Percentiles rank a stretch among this genome's conserved stretches.
phyloP scores from a whole-genome alignment of 2,797 vertebrate genomes.

The Pipistrellus kuhlii region DNA sequence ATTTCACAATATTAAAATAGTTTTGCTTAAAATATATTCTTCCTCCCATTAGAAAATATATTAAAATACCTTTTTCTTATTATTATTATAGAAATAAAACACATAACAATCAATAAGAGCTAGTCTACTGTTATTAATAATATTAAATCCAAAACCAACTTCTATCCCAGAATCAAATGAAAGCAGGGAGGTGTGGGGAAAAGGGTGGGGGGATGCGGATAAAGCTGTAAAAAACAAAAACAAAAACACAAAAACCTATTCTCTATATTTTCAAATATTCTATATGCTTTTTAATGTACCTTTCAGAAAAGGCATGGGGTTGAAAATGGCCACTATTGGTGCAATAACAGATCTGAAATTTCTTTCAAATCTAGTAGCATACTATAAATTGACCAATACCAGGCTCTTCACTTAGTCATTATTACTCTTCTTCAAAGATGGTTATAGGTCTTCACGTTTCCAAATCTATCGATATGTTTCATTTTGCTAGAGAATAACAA shows the following conservation, averaged over 20 bases:
- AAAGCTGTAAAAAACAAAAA: neutral
- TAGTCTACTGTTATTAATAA: neutral
- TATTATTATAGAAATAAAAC: constrained; percentile 35
- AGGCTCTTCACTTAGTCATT: neutral
- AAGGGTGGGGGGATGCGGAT: neutral
- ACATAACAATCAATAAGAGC: neutral
- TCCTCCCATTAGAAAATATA: neutral
- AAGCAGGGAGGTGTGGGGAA: constrained; percentile 29
- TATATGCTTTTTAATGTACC: neutral
- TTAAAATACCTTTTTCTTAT: neutral
- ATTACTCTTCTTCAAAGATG: neutral
- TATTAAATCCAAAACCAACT: constrained; percentile 1
- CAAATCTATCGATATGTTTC: neutral
- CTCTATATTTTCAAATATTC: constrained; percentile 37
- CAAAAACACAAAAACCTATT: neutral
- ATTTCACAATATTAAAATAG: constrained; percentile 25
- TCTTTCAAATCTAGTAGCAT: constrained; percentile 23
- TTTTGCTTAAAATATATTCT: constrained; percentile 56
- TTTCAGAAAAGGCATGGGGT: constrained; percentile 22
- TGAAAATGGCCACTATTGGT: neutral
- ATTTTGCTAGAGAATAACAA: constrained; percentile 56
- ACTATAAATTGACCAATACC: neutral
- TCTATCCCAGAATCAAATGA: constrained; percentile 43
- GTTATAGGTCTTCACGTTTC: neutral
- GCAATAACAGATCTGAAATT: neutral